These are phyloP conservation scores for Drosophila rhopaloa DNA, from an alignment of 1,140 invertebrate genomes.

Conservation along the genomic window DNA sequence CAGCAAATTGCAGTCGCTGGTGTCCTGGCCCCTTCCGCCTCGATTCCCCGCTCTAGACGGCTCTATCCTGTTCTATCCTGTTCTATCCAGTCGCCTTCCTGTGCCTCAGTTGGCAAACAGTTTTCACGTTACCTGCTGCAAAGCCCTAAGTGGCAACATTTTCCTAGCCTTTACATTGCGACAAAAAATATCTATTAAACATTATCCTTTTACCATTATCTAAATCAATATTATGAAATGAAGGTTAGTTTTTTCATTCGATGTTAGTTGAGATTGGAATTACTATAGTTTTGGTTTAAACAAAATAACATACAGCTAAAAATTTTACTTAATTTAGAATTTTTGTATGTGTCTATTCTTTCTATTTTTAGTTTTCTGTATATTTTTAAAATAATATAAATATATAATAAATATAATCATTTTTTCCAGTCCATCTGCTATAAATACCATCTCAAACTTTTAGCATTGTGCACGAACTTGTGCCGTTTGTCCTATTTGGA, in stretches of 20 bases:
- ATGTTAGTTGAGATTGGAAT: too few relatives aligned
- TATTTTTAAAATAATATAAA: too few relatives aligned
- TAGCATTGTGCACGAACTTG: slow-evolving; percentile 22
- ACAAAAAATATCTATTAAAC: background rate
- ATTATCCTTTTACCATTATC: background rate
- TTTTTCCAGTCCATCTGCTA: background rate
- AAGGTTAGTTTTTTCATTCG: too few relatives aligned
- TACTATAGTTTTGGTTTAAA: too few relatives aligned
- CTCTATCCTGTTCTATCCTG: slow-evolving; percentile 11
- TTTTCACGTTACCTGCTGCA: slow-evolving; percentile 46
- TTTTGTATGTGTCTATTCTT: too few relatives aligned
- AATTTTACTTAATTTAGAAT: background rate
- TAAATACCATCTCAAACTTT: slow-evolving; percentile 23
- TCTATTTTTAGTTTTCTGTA: too few relatives aligned
- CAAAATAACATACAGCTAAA: too few relatives aligned
- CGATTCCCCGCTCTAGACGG: background rate
- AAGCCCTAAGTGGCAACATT: slow-evolving; percentile 34
- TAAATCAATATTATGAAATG: too few relatives aligned
- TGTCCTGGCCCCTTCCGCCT: slow-evolving; percentile 7
- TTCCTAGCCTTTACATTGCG: slow-evolving; percentile 6
- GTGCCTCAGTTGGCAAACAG: slow-evolving; percentile 31
- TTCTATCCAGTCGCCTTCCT: slow-evolving; percentile 28
- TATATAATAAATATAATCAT: background rate
- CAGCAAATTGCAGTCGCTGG: slow-evolving; percentile 44
- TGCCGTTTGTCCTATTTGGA: slow-evolving; percentile 16